phyloP scores from a whole-genome alignment of 2,113 vertebrate genomes.

The Cyanistes caeruleus region DNA sequence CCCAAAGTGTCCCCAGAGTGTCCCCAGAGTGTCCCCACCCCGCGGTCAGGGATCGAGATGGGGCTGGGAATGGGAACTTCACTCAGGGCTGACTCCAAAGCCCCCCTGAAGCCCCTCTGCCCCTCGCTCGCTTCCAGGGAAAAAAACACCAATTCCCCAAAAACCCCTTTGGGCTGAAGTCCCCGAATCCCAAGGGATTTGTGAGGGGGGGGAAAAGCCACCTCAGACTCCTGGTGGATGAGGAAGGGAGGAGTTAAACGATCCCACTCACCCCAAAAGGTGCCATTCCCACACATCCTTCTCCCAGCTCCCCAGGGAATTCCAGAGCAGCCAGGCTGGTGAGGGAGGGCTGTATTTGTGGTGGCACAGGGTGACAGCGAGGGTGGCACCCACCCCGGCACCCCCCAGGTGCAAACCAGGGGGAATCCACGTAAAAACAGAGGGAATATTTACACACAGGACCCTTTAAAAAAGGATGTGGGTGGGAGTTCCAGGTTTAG shows the following conservation, averaged over 20 bases:
- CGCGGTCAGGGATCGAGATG: background rate
- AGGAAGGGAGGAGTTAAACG: accelerated
- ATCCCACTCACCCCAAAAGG: background rate
- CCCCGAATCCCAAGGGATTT: background rate
- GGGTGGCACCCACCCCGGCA: background rate
- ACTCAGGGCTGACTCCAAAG: background rate
- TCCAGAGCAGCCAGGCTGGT: background rate
- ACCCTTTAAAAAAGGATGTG: background rate
- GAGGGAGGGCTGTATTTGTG: background rate
- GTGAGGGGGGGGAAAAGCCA: background rate
- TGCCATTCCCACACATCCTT: background rate
- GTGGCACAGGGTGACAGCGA: background rate
- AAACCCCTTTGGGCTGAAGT: background rate
- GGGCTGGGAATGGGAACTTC: background rate
- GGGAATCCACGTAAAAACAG: background rate
- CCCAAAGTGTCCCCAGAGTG: background rate
- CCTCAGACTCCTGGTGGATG: background rate
- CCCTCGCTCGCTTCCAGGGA: accelerated
- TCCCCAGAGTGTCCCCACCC: background rate
- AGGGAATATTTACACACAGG: background rate
- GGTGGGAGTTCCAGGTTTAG: background rate
- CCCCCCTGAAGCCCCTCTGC: background rate
- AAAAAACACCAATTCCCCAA: background rate
- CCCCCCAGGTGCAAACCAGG: background rate
- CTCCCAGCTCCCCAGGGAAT: background rate